These are phyloP conservation scores for Notocelia uddmanniana DNA, from an alignment of 2,888 invertebrate species.

Conservation along the genomic window DNA sequence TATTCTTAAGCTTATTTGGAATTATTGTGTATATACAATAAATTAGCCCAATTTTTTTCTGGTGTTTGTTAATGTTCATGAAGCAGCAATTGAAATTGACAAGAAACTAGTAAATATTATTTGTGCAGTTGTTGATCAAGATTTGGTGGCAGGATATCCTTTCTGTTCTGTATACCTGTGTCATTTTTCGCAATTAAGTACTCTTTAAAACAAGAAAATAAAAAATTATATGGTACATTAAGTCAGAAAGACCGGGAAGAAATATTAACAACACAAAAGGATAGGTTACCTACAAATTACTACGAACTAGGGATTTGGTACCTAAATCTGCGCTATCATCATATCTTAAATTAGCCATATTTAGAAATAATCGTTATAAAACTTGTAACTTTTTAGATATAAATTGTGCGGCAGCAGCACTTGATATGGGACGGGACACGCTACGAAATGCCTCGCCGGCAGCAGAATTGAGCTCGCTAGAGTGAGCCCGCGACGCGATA, in stretches of 20 bases:
- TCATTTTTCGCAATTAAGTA: background rate
- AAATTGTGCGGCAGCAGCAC: constrained; percentile 13
- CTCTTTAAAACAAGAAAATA: too few species aligned
- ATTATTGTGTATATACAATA: too few species aligned
- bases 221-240: too few species aligned
- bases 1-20: too few species aligned
- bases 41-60: too few species aligned
- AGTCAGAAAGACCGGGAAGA: background rate
- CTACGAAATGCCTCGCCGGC: constrained; percentile 15
- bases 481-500: background rate
- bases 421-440: constrained; percentile 24
- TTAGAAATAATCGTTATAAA: background rate
- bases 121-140: background rate
- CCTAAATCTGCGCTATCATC: too few species aligned
- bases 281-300: background rate
- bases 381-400: constrained; percentile 8
- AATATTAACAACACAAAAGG: background rate
- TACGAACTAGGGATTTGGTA: too few species aligned
- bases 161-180: background rate
- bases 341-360: background rate
- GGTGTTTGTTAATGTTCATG: background rate
- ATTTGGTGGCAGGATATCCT: background rate
- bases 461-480: constrained; percentile 6
- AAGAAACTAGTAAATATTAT: background rate
- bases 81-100: background rate